Base-by-base conservation (phyloP, 2,888 invertebrate species). In the Hemistola chrysoprasaria region DNA sequence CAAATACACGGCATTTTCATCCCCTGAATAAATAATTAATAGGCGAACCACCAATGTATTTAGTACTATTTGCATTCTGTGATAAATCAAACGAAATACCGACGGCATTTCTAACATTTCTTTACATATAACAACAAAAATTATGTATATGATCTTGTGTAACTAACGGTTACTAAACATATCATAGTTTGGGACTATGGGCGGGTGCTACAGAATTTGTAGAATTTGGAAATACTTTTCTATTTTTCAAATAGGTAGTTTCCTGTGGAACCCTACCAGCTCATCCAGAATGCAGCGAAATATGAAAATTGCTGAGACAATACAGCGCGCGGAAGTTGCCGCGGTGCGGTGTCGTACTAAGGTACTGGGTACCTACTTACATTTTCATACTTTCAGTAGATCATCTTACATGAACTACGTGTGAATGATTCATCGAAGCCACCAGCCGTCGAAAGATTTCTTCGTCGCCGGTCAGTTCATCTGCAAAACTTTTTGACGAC, bases 291-390 rank as follows among this genome's bases (percentile, higher is more conserved):
- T 59, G 65, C 65, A 64, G 50, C 62, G 60, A 57, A 62, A 58
- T 59, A 65, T 63, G 54, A 73, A 72, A 59, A 61, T 59, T 44
- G 40, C 44, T 40, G 46, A 59, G 44, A 63, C 61, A 63, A 62
- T 60, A 28, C 30, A 30, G 30, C 29, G 42, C 39, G 23, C 37
- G 49, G 46, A 46, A 50, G 39, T 40, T 45, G 8, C 35, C 24
- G 16, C 20, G 27, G 36, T 25, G 33, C 16, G 11, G 11, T 21
- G 22, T 3, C 21, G 6, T n/a, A n/a, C n/a, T n/a, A n/a, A n/a
- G n/a, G n/a, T n/a, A n/a, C n/a, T n/a, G n/a, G n/a, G n/a, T n/a
- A n/a, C 16, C 16, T 16, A 3, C 3, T 16, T 16, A 16, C 3
- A 16, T 4, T 16, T 16, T 16, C 16, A 4, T 16, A 16, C 16